Conservation (phyloP, 2,797 vertebrate genomes). For the Sebastes minor region DNA sequence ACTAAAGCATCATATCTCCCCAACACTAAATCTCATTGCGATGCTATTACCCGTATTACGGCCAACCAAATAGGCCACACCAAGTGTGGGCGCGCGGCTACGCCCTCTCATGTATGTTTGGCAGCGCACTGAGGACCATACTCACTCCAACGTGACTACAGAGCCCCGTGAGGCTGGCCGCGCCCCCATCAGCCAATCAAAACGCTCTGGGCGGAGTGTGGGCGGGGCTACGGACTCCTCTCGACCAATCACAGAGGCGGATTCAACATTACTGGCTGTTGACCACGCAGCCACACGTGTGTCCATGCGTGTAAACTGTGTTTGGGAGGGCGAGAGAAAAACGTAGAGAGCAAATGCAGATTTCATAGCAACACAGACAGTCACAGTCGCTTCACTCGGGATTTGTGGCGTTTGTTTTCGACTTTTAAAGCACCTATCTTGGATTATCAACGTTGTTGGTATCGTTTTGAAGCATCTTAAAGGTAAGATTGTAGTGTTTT, state of each 20-base stretch:
- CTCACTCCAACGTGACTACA: conserved; percentile 71
- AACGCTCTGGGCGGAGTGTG: neutral
- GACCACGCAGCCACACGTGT: conserved; percentile 70
- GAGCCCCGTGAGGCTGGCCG: conserved; percentile 11
- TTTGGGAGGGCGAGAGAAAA: conserved; percentile 21
- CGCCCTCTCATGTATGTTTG: too few species aligned
- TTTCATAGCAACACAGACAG: neutral
- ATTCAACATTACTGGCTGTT: neutral
- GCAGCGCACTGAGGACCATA: too few species aligned
- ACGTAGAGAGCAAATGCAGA: conserved; percentile 2
- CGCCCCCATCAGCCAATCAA: conserved; percentile 63
- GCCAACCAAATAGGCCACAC: too few species aligned
- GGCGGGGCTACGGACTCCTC: fast-evolving
- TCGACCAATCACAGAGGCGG: conserved; percentile 56
- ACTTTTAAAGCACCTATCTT: neutral
- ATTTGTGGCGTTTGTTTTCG: neutral
- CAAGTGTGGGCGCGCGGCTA: conserved; percentile 11
- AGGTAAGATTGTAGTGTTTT: conserved; percentile 26
- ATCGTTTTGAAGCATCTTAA: neutral
- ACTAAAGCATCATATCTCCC: fast-evolving
- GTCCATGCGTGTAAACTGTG: conserved; percentile 72
- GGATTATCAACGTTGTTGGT: neutral
- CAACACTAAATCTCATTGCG: too few species aligned
- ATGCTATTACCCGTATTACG: too few species aligned
- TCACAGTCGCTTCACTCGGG: neutral